Base-by-base conservation (phyloP, 2,797 vertebrate genomes). In the Catamblyrhynchus diadema region DNA sequence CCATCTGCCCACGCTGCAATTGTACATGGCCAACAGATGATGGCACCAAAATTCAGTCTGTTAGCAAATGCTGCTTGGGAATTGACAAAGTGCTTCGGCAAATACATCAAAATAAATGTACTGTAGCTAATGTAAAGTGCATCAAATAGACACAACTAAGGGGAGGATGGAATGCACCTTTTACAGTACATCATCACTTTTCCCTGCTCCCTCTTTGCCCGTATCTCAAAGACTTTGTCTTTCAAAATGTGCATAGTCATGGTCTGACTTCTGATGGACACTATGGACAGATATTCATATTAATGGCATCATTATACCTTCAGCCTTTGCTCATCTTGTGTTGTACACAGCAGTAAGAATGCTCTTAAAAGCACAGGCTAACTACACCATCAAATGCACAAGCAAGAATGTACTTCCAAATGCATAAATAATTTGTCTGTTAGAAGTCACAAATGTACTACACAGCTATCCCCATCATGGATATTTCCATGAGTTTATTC, bases 11-110 rank as follows among this genome's bases (percentile, higher is more conserved):
- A 3, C 6, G 48, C 25, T 90, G 92, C 88, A 91, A 65, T 91
- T 84, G 67, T 59, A 35, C 13, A 20, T 4, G 28, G 72, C 17
- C 39, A 90, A 95, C 98, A 97, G 96, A 74, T 86, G 98, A 96
- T 98, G 98, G 97, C 97, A 86, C 96, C 94, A 93, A 79, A 86
- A 88, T 88, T 80, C 96, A 97, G 88, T 33, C 17, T 27, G 92
- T 72, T 69, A 54, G 25, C 53, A n/a, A 72, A 67, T 1, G 8
- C 54, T 85, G 1, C 53, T 18, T 3, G 3, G 19, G 51, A 75
- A 61, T 9, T 39, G 62, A 41, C n/a, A 47, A 59, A 70, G 20
- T 21, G 41, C 59, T 80, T 54, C 30, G 24, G 19, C 35, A 88
- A 92, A 72, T 14, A 11, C 32, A 70, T 70, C 30, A 61, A 84